Conservation (phyloP, 2,797 vertebrate species). For the Paratrypauchen microcephalus region DNA sequence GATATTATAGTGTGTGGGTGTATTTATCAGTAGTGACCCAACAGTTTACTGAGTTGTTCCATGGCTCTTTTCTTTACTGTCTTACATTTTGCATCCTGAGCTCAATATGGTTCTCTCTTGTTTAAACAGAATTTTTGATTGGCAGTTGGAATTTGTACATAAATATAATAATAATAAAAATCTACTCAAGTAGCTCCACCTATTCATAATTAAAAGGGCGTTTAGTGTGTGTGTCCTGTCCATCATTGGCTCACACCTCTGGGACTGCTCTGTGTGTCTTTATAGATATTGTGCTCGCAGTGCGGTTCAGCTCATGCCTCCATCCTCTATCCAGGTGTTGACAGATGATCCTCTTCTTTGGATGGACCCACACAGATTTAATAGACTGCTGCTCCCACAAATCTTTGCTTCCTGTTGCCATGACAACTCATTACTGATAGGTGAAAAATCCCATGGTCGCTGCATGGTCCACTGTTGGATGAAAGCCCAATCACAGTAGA, state of each 20-base stretch:
- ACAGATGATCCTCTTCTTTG: slow-evolving; percentile 48
- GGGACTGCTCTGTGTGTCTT: background rate
- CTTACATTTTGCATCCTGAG: too few species aligned
- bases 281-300: slow-evolving; percentile 16
- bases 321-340: slow-evolving; percentile 19
- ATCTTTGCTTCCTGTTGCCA: slow-evolving; percentile 49
- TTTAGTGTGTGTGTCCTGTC: background rate
- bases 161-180: background rate
- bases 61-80: too few species aligned
- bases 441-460: slow-evolving; percentile 16
- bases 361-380: slow-evolving; percentile 42
- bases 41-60: too few species aligned
- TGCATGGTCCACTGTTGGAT: slow-evolving; percentile 16
- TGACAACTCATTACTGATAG: slow-evolving; percentile 40
- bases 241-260: background rate
- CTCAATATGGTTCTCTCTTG: too few species aligned
- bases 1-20: too few species aligned
- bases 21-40: too few species aligned
- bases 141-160: background rate
- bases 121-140: too few species aligned
- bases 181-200: background rate
- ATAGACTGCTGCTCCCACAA: slow-evolving; percentile 45
- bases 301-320: background rate
- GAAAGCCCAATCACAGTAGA: slow-evolving; percentile 13
- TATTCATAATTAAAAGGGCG: background rate